A percentile compares a stretch with the other conserved stretches of the same genome.
phyloP scores from a whole-genome alignment of 2,797 vertebrate genomes.

The Phyllotis vaccarum region DNA sequence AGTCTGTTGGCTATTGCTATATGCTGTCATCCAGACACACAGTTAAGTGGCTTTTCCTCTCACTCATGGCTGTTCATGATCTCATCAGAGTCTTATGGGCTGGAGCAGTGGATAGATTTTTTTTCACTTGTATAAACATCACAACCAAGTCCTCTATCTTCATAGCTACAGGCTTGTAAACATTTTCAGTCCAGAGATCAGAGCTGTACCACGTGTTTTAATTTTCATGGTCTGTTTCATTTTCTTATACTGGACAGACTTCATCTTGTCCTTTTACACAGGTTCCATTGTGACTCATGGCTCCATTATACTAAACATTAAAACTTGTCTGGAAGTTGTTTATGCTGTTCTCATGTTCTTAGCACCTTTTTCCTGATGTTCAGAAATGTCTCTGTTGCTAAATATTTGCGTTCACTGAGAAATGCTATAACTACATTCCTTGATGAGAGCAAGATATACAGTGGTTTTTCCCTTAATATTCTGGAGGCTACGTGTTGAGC shows the following conservation, averaged over 20 bases:
- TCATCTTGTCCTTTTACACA: neutral
- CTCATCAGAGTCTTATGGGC: too few relatives aligned
- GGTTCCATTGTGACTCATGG: neutral
- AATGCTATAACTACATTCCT: neutral
- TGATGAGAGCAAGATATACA: too few relatives aligned
- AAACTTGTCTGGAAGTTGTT: neutral
- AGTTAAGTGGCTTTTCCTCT: too few relatives aligned
- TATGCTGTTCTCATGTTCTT: constrained; percentile 22
- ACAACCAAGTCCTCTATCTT: neutral
- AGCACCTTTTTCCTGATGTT: neutral
- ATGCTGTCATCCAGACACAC: too few relatives aligned
- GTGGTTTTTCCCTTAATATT: neutral
- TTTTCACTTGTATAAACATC: neutral
- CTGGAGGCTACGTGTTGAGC: neutral
- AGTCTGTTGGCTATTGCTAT: too few relatives aligned
- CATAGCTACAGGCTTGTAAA: neutral
- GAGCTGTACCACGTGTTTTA: neutral
- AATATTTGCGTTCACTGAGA: neutral
- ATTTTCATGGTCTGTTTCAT: neutral
- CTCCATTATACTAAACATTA: neutral
- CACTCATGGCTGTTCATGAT: too few relatives aligned
- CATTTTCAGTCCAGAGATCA: neutral
- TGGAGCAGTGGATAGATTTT: neutral
- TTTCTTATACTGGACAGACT: neutral
- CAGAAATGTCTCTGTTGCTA: neutral